These are phyloP conservation scores for Brachypteracias leptosomus DNA, from an alignment of 2,113 vertebrate genomes.

Conservation along the genomic window DNA sequence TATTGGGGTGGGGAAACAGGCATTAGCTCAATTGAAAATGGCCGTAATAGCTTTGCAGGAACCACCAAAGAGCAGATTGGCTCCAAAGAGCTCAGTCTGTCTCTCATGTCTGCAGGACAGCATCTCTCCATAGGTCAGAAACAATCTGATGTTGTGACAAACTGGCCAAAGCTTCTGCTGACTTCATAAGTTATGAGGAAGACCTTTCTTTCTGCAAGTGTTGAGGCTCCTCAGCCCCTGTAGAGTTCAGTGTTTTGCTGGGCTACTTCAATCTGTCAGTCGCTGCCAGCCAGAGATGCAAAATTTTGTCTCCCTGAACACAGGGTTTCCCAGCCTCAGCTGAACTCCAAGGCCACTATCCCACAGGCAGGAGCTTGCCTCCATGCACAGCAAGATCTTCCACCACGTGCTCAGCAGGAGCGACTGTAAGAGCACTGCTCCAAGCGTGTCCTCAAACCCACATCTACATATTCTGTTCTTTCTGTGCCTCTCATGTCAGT, in stretches of 20 bases:
- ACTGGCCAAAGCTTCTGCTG: background rate
- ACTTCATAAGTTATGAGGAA: background rate
- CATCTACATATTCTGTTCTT: background rate
- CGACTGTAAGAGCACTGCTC: rapidly evolving
- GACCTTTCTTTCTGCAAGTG: background rate
- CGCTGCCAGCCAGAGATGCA: background rate
- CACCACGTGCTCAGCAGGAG: background rate
- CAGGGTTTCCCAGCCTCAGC: background rate
- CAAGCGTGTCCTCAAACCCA: background rate
- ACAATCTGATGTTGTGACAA: background rate
- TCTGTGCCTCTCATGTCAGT: background rate
- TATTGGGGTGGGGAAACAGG: background rate
- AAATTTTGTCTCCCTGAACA: background rate
- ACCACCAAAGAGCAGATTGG: background rate
- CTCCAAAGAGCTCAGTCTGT: background rate
- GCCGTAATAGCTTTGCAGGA: background rate
- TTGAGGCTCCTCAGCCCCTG: background rate
- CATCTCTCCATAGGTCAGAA: background rate
- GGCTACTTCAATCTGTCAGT: background rate
- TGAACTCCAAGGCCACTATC: background rate
- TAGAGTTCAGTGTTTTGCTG: background rate
- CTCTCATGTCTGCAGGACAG: background rate
- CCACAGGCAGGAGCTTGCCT: background rate
- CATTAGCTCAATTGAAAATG: background rate
- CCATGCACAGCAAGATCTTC: background rate